phyloP scores from a whole-genome alignment of 2,888 invertebrate species.

The Tolmerus cingulatus region DNA sequence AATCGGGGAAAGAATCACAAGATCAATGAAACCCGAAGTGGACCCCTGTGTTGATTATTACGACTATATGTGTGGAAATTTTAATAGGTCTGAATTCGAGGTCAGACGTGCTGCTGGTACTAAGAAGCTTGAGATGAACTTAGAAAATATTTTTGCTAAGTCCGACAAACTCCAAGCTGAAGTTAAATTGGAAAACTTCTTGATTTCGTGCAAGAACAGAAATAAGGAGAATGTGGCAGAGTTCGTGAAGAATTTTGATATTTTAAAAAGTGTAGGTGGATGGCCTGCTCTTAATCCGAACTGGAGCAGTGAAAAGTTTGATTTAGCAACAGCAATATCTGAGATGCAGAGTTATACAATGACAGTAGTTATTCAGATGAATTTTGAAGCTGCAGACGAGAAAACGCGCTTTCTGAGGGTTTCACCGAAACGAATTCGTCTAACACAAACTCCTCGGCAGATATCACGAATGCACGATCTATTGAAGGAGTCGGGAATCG shows the following conservation, averaged over 20 bases:
- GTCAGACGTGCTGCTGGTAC: not conserved
- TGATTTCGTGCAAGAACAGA: constrained; percentile 10
- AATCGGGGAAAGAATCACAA: constrained; percentile 5
- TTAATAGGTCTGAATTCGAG: not conserved
- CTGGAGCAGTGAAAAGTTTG: constrained; percentile 2
- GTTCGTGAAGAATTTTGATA: constrained; percentile 5
- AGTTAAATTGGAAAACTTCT: not conserved
- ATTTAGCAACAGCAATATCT: constrained; percentile 9
- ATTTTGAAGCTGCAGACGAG: constrained; percentile 1
- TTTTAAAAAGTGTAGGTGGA: not conserved
- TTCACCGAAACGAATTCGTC: not conserved
- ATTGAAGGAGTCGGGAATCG: not conserved
- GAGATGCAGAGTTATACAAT: constrained; percentile 25
- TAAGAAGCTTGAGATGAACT: not conserved
- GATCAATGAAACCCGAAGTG: constrained; percentile 7
- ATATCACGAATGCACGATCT: not conserved
- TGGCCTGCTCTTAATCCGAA: constrained; percentile 17
- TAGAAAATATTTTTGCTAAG: constrained; percentile 7
- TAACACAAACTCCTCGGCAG: not conserved
- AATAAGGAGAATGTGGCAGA: not conserved
- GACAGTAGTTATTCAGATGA: not conserved
- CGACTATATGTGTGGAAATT: constrained; percentile 10
- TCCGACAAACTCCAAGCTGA: constrained; percentile 10
- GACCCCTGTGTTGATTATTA: constrained; percentile 12
- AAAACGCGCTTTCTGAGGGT: constrained; percentile 17